These are phyloP conservation scores for Drosophila sordidapex DNA, from an alignment of 2,888 invertebrate species.

Conservation along the genomic window DNA sequence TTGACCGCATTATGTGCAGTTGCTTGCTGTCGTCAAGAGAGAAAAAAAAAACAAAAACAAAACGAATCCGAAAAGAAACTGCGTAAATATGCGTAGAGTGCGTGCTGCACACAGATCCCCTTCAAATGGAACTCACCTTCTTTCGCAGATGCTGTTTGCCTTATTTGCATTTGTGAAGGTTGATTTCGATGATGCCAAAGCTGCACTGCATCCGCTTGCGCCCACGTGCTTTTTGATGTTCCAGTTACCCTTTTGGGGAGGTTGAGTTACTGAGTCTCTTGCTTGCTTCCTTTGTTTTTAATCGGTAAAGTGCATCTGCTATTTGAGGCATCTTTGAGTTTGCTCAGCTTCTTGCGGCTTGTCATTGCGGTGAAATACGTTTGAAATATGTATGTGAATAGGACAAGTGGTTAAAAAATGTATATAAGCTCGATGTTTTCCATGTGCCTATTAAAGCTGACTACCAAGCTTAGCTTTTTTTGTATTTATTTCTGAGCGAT, in stretches of 20 bases:
- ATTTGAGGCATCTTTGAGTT: slow-evolving; percentile 34
- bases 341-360: slow-evolving; percentile 40
- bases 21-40: slow-evolving; percentile 34
- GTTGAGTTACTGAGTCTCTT: slow-evolving; percentile 9
- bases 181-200: slow-evolving; percentile 52
- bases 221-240: slow-evolving; percentile 61
- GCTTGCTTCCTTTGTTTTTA: slow-evolving; percentile 63
- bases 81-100: slow-evolving; percentile 66
- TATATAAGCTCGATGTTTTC: not conserved
- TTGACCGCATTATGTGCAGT: slow-evolving; percentile 74
- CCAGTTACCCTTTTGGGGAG: slow-evolving; percentile 42
- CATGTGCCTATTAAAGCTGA: not conserved
- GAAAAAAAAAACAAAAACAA: slow-evolving; percentile 18
- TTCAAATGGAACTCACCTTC: slow-evolving; percentile 13
- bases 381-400: not conserved
- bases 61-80: slow-evolving; percentile 56
- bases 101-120: slow-evolving; percentile 33
- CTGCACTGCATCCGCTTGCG: slow-evolving; percentile 26
- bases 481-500: not conserved
- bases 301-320: slow-evolving; percentile 70
- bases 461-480: not conserved
- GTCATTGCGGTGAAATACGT: slow-evolving; percentile 15
- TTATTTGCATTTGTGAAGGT: slow-evolving; percentile 69
- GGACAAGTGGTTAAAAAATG: not conserved
- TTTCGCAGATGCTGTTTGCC: slow-evolving; percentile 50